A percentile compares a stretch with the other conserved stretches of the same genome.
Conservation (phyloP, 1,140 invertebrate genomes). For the Rhagoletis pomonella region DNA sequence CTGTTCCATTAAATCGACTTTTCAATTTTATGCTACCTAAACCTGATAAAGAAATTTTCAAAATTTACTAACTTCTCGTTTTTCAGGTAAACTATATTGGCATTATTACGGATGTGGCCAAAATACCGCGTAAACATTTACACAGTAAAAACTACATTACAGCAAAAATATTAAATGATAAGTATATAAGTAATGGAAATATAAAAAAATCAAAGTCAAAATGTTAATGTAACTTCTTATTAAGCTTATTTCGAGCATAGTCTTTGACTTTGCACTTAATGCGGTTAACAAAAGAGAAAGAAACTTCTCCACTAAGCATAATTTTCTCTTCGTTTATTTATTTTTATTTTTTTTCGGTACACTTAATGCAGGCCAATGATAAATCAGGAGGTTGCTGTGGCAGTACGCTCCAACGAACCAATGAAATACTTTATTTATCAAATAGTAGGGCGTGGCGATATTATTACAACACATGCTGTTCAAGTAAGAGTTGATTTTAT, state of each 20-base stretch:
- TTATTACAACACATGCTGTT: slow-evolving; percentile 83
- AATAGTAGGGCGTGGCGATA: slow-evolving; percentile 90
- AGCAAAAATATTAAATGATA: slow-evolving; percentile 81
- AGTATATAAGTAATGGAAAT: slow-evolving; percentile 62
- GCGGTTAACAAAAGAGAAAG: too few species aligned
- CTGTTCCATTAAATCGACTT: too few species aligned
- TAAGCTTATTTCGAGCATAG: too few species aligned
- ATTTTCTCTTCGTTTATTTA: background rate
- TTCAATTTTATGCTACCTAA: too few species aligned
- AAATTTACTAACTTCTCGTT: background rate
- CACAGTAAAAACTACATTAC: slow-evolving; percentile 85
- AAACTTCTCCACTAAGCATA: too few species aligned
- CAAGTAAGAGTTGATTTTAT: slow-evolving; percentile 72
- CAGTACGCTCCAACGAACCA: slow-evolving; percentile 87
- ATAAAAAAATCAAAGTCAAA: background rate
- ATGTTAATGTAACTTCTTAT: background rate
- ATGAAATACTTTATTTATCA: slow-evolving; percentile 87
- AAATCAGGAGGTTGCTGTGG: slow-evolving; percentile 86
- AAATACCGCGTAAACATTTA: slow-evolving; percentile 84
- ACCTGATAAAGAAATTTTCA: too few species aligned
- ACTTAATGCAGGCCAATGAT: slow-evolving; percentile 77
- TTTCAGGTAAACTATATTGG: slow-evolving; percentile 81
- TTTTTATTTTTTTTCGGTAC: background rate
- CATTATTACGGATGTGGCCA: slow-evolving; percentile 80
- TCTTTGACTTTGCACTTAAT: too few species aligned